A percentile compares a stretch with the other conserved stretches of the same genome.
phyloP scores from a whole-genome alignment of 2,113 vertebrate species.

The Leiothrix lutea region DNA sequence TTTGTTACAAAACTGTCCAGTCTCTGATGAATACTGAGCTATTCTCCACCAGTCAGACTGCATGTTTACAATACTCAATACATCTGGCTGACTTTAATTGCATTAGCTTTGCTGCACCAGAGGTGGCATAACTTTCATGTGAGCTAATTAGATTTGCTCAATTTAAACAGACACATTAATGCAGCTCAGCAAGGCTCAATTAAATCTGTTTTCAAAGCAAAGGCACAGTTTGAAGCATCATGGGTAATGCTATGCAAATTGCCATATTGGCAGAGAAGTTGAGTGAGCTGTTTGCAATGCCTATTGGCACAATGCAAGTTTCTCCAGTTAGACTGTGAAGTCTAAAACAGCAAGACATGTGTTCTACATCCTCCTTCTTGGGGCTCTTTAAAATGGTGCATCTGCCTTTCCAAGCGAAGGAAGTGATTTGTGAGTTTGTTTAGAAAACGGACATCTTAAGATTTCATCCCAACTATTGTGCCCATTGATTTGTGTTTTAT shows the following conservation, averaged over 20 bases:
- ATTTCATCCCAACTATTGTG: constrained; percentile 4
- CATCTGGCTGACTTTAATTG: constrained; percentile 74
- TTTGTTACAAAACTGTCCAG: constrained; percentile 50
- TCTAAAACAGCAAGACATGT: constrained; percentile 48
- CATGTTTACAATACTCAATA: constrained; percentile 72
- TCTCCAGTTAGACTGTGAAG: constrained; percentile 32
- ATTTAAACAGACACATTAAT: constrained; percentile 78
- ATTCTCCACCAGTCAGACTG: constrained; percentile 59
- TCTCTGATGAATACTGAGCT: constrained; percentile 49
- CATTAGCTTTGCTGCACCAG: constrained; percentile 74
- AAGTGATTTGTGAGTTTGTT: constrained; percentile 48
- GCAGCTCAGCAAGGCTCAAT: constrained; percentile 75
- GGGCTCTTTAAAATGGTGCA: constrained; percentile 41
- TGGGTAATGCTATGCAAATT: constrained; percentile 76
- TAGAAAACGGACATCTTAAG: not conserved
- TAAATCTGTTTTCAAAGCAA: constrained; percentile 77
- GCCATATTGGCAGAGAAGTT: constrained; percentile 67
- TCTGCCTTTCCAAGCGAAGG: not conserved
- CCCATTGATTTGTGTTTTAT: constrained; percentile 28
- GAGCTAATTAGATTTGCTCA: constrained; percentile 78
- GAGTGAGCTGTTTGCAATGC: constrained; percentile 46
- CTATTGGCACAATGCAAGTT: constrained; percentile 63
- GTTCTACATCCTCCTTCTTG: constrained; percentile 4
- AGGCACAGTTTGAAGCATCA: constrained; percentile 67
- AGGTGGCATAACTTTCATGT: constrained; percentile 77